A percentile compares a stretch with the other conserved stretches of the same genome.
phyloP scores from a whole-genome alignment of 2,113 vertebrate species.

The Apeltes quadracus region DNA sequence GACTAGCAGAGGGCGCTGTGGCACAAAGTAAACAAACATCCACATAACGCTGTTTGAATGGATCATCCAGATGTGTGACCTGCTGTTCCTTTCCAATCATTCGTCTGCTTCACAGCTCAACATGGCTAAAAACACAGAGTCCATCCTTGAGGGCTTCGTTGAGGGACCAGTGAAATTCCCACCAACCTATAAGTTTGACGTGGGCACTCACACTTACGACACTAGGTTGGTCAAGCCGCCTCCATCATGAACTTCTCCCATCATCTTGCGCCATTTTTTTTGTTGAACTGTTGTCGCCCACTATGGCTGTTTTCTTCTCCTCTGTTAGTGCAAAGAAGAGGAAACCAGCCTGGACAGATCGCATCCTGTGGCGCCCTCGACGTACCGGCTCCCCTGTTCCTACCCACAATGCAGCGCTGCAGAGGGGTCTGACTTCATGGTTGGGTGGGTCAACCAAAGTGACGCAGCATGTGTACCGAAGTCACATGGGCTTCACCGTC shows the following conservation, averaged over 20 bases:
- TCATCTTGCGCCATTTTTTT: neutral
- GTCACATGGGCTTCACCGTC: conserved; percentile 93
- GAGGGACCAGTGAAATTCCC: conserved; percentile 93
- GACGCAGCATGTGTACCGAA: conserved; percentile 88
- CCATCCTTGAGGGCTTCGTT: conserved; percentile 91
- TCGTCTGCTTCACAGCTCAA: conserved; percentile 85
- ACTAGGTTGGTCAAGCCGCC: conserved; percentile 85
- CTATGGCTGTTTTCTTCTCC: neutral
- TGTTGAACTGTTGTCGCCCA: neutral
- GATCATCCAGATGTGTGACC: neutral
- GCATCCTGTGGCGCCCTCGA: conserved; percentile 96
- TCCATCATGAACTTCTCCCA: neutral
- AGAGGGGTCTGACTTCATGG: conserved; percentile 78
- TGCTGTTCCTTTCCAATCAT: conserved; percentile 3
- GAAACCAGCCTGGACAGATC: conserved; percentile 98
- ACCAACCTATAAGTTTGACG: conserved; percentile 97
- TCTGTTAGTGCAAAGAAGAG: conserved; percentile 89
- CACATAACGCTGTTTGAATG: neutral
- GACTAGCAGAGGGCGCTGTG: conserved; percentile 50
- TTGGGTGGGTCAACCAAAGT: conserved; percentile 83
- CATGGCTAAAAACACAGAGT: conserved; percentile 91
- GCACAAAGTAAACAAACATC: neutral
- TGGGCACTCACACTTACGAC: conserved; percentile 96
- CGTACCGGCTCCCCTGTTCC: conserved; percentile 78
- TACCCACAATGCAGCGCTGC: conserved; percentile 79